Percentiles rank a stretch among this genome's conserved stretches.
Evolutionary conservation across 2,888 invertebrate genomes (phyloP).

Genomic region (Mesochorus sp.): DNA sequence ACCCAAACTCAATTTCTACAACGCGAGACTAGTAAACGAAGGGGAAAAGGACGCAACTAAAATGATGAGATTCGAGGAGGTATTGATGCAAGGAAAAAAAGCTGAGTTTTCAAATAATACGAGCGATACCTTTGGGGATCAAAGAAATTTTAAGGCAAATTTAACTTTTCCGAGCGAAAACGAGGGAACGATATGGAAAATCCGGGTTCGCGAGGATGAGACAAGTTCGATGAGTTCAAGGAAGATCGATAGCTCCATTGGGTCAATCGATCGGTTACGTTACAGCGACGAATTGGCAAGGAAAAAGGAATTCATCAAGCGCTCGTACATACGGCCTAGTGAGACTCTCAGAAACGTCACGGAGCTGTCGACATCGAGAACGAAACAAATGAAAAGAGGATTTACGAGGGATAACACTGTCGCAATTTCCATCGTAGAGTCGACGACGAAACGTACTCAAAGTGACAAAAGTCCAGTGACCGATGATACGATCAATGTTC

Average conservation of each 20-base stretch:
- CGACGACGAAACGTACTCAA: background rate
- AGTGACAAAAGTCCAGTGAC: background rate
- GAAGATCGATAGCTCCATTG: conserved; percentile 39
- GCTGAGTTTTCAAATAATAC: conserved; percentile 38
- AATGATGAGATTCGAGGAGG: conserved; percentile 1
- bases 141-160: conserved; percentile 7
- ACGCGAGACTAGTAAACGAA: background rate
- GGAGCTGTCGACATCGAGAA: background rate
- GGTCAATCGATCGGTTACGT: conserved; percentile 15
- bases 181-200: conserved; percentile 1
- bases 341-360: background rate
- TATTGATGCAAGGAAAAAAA: background rate
- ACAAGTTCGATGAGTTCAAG: conserved; percentile 35
- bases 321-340: background rate
- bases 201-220: background rate
- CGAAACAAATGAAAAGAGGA: conserved; percentile 40
- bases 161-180: background rate
- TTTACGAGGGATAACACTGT: conserved; percentile 25
- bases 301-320: background rate
- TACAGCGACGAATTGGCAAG: background rate
- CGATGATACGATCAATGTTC: background rate
- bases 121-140: conserved; percentile 13
- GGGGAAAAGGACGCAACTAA: conserved; percentile 5
- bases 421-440: background rate
- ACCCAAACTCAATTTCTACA: background rate